Evolutionary conservation across 2,888 invertebrate genomes (phyloP), one percentile per base, ranked within the genome.

Genomic region (Cerastis rubricosa): DNA sequence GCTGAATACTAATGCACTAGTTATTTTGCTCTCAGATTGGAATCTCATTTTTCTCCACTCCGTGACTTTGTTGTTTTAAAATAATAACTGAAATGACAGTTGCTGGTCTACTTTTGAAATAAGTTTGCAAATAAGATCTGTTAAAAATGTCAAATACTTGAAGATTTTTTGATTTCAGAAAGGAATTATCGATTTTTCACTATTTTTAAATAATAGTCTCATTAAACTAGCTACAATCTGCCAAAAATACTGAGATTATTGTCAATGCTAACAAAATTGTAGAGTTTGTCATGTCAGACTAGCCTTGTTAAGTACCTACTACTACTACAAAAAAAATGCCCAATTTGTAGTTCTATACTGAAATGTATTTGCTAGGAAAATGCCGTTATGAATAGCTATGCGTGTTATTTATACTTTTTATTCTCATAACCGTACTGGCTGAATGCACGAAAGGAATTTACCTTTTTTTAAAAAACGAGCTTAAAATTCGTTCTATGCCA

Each of bases 1-100:
- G 25, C 65, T 71, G 87, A 85, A 87, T 88, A 85, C 86, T 81
- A 84, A 89, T 88, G 89, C 74, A 83, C 84, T 83, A 65, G 71
- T 77, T 85, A 80, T 78, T 84, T 67, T 74, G 71, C 54, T 84
- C 35, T 76, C 68, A 66, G 71, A 78, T 87, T 80, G 74, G 80
- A 88, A 88, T 73, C 81, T 80, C 68, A 81, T 87, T 86, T 80
- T 80, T 80, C 77, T 80, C 45, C 63, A 29, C 12, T 74, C 57
- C 51, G 74, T 85, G 47, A 75, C 67, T 84, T 86, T 49, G 49
- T 78, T 82, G 74, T 86, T 86, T 74, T 75, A 43, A 83, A 76
- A 83, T 83, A 71, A 68, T 71, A 85, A 61, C 35, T 66, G 40
- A n/a, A 81, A 68, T 66, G 61, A 69, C 57, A 67, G 66, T 74